phyloP scores from a whole-genome alignment of 2,797 vertebrate genomes.

The Anguilla marmorata region DNA sequence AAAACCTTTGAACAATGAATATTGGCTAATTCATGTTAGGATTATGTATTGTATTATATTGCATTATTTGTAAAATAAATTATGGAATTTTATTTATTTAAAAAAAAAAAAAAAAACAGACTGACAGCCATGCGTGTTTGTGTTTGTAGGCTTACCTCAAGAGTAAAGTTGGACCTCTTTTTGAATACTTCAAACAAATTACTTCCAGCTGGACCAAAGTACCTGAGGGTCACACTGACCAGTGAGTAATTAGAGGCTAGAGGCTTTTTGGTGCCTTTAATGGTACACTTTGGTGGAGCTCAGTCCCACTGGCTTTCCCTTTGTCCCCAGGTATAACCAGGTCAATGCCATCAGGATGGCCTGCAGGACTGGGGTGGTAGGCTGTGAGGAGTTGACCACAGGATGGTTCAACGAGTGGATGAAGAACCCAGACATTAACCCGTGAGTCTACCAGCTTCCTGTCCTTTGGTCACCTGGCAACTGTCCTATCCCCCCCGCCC shows the following conservation, averaged over 20 bases:
- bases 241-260: slow-evolving; percentile 63
- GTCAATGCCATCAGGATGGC: slow-evolving; percentile 76
- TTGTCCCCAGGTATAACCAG: slow-evolving; percentile 77
- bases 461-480: background rate
- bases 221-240: slow-evolving; percentile 64
- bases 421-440: background rate
- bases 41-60: background rate
- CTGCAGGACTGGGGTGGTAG: slow-evolving; percentile 67
- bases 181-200: slow-evolving; percentile 38
- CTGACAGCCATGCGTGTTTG: slow-evolving; percentile 71
- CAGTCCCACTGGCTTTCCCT: background rate
- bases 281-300: background rate
- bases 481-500: background rate
- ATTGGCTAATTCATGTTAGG: background rate
- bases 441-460: slow-evolving; percentile 58
- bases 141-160: slow-evolving; percentile 72
- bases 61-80: background rate
- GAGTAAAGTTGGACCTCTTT: slow-evolving; percentile 75
- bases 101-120: background rate
- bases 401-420: slow-evolving; percentile 64
- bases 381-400: slow-evolving; percentile 64
- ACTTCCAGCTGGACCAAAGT: slow-evolving; percentile 48
- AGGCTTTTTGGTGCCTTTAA: background rate
- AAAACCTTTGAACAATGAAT: background rate
- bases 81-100: background rate